These are phyloP conservation scores for Geophilus truncorum DNA, from an alignment of 2,888 invertebrate species.

Conservation along the genomic window DNA sequence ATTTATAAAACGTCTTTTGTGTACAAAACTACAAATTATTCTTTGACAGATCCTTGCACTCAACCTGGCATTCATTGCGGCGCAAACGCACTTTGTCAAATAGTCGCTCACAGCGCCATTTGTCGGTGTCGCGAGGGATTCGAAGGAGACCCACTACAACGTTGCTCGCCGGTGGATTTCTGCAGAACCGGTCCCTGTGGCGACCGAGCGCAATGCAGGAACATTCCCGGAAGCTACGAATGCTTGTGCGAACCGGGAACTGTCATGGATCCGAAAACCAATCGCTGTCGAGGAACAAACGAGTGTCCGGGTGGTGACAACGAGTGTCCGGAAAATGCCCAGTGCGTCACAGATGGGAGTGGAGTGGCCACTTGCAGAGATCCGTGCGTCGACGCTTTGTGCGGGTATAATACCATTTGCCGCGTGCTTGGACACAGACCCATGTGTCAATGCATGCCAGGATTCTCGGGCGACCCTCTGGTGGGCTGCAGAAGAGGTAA, in stretches of 20 bases:
- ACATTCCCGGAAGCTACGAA: constrained; percentile 62
- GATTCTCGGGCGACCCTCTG: constrained; percentile 59
- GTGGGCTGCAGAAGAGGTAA: not conserved
- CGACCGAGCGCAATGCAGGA: constrained; percentile 71
- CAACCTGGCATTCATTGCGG: constrained; percentile 63
- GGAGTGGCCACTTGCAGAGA: constrained; percentile 28
- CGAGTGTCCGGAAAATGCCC: constrained; percentile 41
- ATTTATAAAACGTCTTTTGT: not conserved
- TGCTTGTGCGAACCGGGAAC: constrained; percentile 73
- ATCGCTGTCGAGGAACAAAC: constrained; percentile 9
- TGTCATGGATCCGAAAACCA: constrained; percentile 75
- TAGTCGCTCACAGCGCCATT: constrained; percentile 69
- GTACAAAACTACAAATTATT: no score
- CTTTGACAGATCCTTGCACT: constrained; percentile 51
- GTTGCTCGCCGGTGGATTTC: constrained; percentile 70
- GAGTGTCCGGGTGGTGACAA: constrained; percentile 17
- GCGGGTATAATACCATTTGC: constrained; percentile 78
- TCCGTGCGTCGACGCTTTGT: constrained; percentile 54
- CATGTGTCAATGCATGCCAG: constrained; percentile 67
- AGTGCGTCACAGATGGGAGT: constrained; percentile 48
- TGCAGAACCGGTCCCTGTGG: constrained; percentile 74
- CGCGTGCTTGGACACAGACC: constrained; percentile 79
- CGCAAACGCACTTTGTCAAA: constrained; percentile 75
- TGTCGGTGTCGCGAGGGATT: constrained; percentile 84
- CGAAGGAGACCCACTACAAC: constrained; percentile 65